Percentiles rank a stretch among this genome's conserved stretches.
These are phyloP conservation scores for Molothrus aeneus DNA, from an alignment of 2,797 vertebrate genomes.

Conservation along the genomic window DNA sequence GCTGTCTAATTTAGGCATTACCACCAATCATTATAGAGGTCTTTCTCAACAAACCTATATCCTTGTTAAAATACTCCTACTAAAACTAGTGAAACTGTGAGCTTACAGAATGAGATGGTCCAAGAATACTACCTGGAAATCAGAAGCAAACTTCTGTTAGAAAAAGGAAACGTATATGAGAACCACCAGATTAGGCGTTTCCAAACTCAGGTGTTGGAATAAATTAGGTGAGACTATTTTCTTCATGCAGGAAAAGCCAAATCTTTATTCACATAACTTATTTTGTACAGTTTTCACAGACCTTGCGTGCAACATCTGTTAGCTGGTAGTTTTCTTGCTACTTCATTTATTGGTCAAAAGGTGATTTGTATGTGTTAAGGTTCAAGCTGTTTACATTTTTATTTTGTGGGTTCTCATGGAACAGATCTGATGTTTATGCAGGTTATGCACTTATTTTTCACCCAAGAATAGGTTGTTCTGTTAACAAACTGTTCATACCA, in stretches of 20 bases:
- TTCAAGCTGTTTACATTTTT: not conserved
- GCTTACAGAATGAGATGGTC: not conserved
- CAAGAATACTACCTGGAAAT: not conserved
- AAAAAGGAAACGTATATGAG: not conserved
- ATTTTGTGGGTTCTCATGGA: not conserved
- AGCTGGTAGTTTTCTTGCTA: not conserved
- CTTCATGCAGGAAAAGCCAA: not conserved
- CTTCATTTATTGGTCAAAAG: not conserved
- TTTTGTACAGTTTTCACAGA: not conserved
- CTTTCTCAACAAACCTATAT: not conserved
- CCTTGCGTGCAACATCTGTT: not conserved
- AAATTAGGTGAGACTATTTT: not conserved
- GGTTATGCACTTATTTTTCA: not conserved
- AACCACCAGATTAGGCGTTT: not conserved
- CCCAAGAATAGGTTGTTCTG: not conserved
- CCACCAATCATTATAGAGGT: rapidly evolving
- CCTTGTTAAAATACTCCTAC: not conserved
- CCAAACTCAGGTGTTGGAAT: not conserved
- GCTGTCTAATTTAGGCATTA: not conserved
- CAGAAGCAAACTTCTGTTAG: not conserved
- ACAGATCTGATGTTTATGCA: not conserved
- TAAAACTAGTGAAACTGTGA: not conserved
- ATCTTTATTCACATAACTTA: not conserved
- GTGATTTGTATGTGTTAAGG: not conserved
- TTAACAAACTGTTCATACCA: not conserved